Conservation (phyloP, 2,113 vertebrate genomes). For the Telmatochromis bifrenatus region DNA sequence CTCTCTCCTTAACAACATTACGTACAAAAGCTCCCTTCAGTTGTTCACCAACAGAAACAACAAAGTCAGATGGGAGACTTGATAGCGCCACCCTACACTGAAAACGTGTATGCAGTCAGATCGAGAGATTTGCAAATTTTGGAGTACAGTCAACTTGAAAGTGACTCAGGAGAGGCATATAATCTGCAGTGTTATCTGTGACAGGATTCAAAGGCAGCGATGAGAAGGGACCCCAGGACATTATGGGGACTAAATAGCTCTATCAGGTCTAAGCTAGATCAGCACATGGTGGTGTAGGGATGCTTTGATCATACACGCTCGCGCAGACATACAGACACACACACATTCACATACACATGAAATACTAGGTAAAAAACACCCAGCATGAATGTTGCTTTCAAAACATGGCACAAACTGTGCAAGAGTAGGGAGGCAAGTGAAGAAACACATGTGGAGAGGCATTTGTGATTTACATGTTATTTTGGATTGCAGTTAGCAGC, state of each 20-base stretch:
- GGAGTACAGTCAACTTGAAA: constrained; percentile 43
- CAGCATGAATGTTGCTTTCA: background rate
- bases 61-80: background rate
- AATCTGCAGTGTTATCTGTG: constrained; percentile 51
- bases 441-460: background rate
- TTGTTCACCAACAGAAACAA: background rate
- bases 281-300: constrained; percentile 1
- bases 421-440: no score
- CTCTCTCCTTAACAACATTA: background rate
- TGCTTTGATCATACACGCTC: constrained; percentile 22
- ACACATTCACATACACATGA: background rate
- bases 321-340: background rate
- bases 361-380: background rate
- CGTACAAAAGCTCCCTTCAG: background rate
- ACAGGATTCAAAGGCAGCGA: constrained; percentile 42
- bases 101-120: background rate
- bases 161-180: constrained; percentile 35
- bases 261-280: constrained; percentile 27
- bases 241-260: constrained; percentile 37
- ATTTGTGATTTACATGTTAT: background rate
- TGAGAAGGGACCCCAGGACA: constrained; percentile 32
- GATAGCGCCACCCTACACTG: background rate
- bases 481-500: background rate
- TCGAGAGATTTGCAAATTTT: constrained; percentile 31
- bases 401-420: no score